Percentiles rank a stretch among this genome's conserved stretches.
Conservation (phyloP, 2,113 vertebrate genomes). For the Uria lomvia region DNA sequence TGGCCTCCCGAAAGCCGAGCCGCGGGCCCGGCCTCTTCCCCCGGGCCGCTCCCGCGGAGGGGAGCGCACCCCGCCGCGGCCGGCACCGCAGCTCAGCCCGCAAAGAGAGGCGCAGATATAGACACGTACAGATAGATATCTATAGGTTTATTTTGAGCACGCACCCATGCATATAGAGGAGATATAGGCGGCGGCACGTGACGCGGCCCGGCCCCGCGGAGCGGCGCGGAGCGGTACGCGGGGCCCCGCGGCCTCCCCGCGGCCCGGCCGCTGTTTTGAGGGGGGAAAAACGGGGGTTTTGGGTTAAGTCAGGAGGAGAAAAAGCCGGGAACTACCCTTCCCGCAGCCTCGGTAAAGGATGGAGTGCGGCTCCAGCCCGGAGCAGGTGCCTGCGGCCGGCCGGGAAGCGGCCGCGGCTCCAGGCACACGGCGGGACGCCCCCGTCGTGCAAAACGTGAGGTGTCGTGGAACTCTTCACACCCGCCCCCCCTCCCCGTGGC, state of each 20-base stretch:
- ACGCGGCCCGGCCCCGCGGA: background rate
- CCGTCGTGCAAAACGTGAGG: background rate
- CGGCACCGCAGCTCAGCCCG: background rate
- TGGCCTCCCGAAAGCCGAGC: background rate
- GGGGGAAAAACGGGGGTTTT: too few relatives aligned
- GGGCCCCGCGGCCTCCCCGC: background rate
- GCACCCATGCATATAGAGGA: background rate
- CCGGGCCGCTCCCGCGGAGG: background rate
- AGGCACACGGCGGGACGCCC: too few relatives aligned
- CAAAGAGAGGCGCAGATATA: background rate
- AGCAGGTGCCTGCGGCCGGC: constrained; percentile 15
- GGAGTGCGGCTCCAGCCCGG: background rate
- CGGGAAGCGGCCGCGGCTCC: background rate
- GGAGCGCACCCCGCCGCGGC: background rate
- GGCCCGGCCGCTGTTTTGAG: background rate
- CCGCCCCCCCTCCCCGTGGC: fast-evolving
- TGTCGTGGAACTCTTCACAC: background rate
- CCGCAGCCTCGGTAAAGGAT: background rate
- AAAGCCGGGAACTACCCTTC: background rate
- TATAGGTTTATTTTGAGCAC: background rate
- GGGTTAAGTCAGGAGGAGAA: background rate
- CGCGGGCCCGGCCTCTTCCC: background rate
- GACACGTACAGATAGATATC: fast-evolving
- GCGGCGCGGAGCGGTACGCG: background rate
- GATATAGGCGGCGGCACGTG: background rate